Evolutionary conservation across 2,113 vertebrate species (phyloP).

Genomic region (Lasiurus cinereus): DNA sequence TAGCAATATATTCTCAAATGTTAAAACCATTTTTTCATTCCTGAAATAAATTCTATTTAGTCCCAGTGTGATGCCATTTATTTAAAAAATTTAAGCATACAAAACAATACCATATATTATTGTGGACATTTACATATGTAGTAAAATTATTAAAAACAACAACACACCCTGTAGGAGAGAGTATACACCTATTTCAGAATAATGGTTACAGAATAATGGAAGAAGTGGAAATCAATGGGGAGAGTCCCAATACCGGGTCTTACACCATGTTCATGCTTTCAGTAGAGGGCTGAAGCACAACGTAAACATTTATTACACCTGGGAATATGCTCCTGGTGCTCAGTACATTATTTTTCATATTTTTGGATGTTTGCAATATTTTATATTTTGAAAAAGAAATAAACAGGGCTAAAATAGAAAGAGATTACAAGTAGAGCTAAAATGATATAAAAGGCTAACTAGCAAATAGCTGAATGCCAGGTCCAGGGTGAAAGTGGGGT

Average conservation of each 20-base stretch:
- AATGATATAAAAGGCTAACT: background rate
- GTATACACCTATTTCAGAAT: background rate
- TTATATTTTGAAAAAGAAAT: background rate
- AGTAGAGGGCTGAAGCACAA: background rate
- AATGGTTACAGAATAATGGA: background rate
- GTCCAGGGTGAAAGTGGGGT: background rate
- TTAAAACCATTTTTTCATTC: constrained; percentile 54
- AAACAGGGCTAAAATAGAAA: background rate
- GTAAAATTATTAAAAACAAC: background rate
- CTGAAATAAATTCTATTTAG: constrained; percentile 18
- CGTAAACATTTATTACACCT: background rate
- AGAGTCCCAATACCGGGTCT: background rate
- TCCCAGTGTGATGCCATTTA: constrained; percentile 47
- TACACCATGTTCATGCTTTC: background rate
- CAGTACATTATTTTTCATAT: background rate
- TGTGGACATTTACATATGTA: background rate
- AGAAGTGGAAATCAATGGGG: background rate
- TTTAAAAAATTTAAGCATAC: constrained; percentile 18
- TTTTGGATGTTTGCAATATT: background rate
- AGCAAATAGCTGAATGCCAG: background rate
- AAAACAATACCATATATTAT: background rate
- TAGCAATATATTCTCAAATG: constrained; percentile 45
- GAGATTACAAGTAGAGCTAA: background rate
- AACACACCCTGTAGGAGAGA: background rate
- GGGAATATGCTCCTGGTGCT: background rate